These are phyloP conservation scores for Exephanes ischioxanthus DNA, from an alignment of 2,888 invertebrate species.

Conservation along the genomic window DNA sequence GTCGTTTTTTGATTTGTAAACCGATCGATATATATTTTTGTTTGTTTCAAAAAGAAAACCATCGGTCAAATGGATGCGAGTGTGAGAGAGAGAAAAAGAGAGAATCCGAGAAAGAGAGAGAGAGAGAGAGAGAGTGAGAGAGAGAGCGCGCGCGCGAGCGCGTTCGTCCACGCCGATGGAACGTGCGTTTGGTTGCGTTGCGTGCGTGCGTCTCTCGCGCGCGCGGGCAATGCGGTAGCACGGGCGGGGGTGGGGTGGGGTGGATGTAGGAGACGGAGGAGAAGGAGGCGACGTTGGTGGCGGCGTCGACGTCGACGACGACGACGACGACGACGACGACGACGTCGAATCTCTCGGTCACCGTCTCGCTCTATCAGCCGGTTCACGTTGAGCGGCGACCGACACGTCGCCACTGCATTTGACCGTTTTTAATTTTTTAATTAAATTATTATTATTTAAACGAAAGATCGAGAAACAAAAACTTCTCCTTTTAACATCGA, in stretches of 20 bases:
- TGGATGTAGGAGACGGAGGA: background rate
- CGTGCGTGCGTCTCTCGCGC: conserved; percentile 65
- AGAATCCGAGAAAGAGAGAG: background rate
- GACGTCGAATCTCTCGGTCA: conserved; percentile 15
- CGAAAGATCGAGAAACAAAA: conserved; percentile 47
- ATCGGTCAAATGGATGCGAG: background rate
- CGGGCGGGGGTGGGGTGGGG: conserved; percentile 14
- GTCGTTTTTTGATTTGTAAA: background rate
- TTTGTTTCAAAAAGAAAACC: background rate
- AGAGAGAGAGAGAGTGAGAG: conserved; percentile 30
- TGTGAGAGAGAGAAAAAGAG: background rate
- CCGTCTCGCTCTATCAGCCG: conserved; percentile 42
- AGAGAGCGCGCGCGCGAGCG: conserved; percentile 68
- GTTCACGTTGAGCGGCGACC: conserved; percentile 34
- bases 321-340: conserved; percentile 7
- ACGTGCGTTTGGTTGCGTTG: conserved; percentile 66
- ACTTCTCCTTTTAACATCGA: background rate
- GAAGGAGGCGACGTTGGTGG: conserved; percentile 25
- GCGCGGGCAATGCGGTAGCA: conserved; percentile 43
- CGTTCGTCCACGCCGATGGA: conserved; percentile 66
- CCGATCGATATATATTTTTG: background rate
- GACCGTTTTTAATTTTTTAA: background rate
- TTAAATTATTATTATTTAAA: background rate
- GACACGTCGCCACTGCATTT: conserved; percentile 51
- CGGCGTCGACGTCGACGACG: conserved; percentile 22